Percentiles rank a stretch among this genome's conserved stretches.
phyloP scores from a whole-genome alignment of 2,113 vertebrate genomes.

The Vulpes vulpes region DNA sequence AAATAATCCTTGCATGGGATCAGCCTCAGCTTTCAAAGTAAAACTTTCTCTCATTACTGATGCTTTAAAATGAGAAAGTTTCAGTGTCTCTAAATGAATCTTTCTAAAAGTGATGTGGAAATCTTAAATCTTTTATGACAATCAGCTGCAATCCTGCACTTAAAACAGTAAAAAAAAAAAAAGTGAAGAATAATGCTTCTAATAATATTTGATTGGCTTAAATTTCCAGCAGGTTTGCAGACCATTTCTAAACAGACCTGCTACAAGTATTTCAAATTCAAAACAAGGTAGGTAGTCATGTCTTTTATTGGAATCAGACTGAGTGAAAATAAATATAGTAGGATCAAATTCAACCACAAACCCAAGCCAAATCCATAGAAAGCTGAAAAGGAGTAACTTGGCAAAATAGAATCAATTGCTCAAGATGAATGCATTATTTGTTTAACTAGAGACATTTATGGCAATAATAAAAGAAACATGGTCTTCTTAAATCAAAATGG shows the following conservation, averaged over 20 bases:
- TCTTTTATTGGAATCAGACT: conserved; percentile 35
- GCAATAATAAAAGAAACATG: background rate
- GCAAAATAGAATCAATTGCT: conserved; percentile 11
- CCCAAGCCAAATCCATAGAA: background rate
- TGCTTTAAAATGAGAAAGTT: conserved; percentile 54
- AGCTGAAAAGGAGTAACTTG: conserved; percentile 13
- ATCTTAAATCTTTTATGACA: conserved; percentile 60
- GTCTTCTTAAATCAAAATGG: background rate
- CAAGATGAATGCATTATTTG: background rate
- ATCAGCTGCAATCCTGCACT: background rate
- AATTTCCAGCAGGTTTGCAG: conserved; percentile 46
- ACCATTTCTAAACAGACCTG: conserved; percentile 29
- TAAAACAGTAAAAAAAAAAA: conserved; percentile 45
- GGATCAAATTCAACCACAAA: conserved; percentile 15
- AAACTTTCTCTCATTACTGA: background rate
- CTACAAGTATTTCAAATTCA: conserved; percentile 17
- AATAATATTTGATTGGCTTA: conserved; percentile 52
- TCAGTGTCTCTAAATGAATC: conserved; percentile 32
- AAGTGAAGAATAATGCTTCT: background rate
- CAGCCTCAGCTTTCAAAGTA: conserved; percentile 13
- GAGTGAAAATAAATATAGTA: conserved; percentile 41
- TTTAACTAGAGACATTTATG: background rate
- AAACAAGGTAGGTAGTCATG: background rate
- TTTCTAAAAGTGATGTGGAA: conserved; percentile 29
- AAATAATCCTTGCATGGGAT: conserved; percentile 30